Percentiles rank a stretch among this genome's conserved stretches.
Conservation (phyloP, 2,113 vertebrate genomes). For the Ammodytes marinus region DNA sequence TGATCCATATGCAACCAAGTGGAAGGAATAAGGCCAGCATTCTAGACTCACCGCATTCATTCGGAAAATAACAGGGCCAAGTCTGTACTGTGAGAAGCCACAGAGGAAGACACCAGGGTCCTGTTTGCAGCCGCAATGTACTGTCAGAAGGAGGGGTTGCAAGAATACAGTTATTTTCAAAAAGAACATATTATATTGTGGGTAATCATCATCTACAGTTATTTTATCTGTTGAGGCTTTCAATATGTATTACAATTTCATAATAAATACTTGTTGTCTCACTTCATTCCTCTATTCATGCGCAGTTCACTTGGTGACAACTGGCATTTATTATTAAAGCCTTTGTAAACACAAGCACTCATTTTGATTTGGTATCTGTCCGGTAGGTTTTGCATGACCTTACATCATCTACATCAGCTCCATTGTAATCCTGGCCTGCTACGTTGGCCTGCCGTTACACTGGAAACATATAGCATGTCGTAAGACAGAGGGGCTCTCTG, state of each 20-base stretch:
- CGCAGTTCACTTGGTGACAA: not conserved
- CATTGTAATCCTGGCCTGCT: slow-evolving; percentile 9
- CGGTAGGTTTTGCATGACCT: slow-evolving; percentile 62
- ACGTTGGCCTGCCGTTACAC: slow-evolving; percentile 40
- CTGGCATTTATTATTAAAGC: not conserved
- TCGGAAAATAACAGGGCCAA: slow-evolving; percentile 39
- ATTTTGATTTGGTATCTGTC: not conserved
- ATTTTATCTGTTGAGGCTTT: not conserved
- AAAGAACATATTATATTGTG: not conserved
- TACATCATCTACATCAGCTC: slow-evolving; percentile 67
- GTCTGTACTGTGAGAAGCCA: slow-evolving; percentile 8
- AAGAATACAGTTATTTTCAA: not conserved
- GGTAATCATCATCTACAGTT: not conserved
- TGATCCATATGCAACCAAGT: slow-evolving; percentile 44
- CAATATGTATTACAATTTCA: not conserved
- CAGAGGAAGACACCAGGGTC: slow-evolving; percentile 37
- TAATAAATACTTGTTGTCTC: not conserved
- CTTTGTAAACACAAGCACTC: not conserved
- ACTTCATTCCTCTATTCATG: not conserved
- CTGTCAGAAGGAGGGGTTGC: not conserved
- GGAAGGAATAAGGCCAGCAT: slow-evolving; percentile 33
- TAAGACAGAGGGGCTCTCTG: slow-evolving; percentile 28
- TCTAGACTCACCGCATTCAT: slow-evolving; percentile 34
- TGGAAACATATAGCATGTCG: slow-evolving; percentile 15
- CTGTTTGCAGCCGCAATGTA: slow-evolving; percentile 10